Evolutionary conservation across 2,888 invertebrate genomes (phyloP), one percentile per base, ranked within the genome.

Genomic region (Brachypalpus laphriformis): DNA sequence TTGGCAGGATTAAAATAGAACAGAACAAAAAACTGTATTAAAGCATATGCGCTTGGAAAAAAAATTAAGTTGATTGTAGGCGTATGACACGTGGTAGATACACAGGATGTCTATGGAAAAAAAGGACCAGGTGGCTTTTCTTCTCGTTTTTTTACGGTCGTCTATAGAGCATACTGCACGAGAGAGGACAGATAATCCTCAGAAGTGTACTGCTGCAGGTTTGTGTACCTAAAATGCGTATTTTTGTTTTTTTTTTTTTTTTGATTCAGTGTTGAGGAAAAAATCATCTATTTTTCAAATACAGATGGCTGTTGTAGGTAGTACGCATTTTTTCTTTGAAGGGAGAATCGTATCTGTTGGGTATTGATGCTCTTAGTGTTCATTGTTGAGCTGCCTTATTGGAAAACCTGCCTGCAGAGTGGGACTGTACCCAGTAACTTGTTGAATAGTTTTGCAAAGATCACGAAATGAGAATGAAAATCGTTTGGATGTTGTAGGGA

Each of bases 31-130:
- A 25, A 45, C 8, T 34, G 11, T 3, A 65, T 42, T 40, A 59
- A 56, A 54, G 68, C 83, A 83, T 83, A 61, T 78, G 83, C 74
- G 57, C 54, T 54, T 65, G 45, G 18, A 65, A 37, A 68, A 66
- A 70, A 70, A 34, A 34, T 18, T 25, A 56, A 18, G n/a, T n/a
- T n/a, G n/a, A 34, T 74, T 54, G 75, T 85, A 81, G 85, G 71
- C 57, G 85, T 81, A 71, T 74, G 85, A 66, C 85, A 85, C 85
- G 85, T 85, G 85, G 76, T 71, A 42, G 34, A 65, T 28, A 59
- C 85, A 85, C 85, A 85, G 85, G 85, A 85, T 85, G 85, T 68
- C 80, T 80, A 75, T 66, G 45, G 59, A 65, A 82, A 82, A 82
- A 70, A 78, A 76, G 47, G 47, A 59, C 85, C 80, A 81, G 85